phyloP scores from a whole-genome alignment of 2,113 vertebrate species.

The Rhizomys pruinosus region DNA sequence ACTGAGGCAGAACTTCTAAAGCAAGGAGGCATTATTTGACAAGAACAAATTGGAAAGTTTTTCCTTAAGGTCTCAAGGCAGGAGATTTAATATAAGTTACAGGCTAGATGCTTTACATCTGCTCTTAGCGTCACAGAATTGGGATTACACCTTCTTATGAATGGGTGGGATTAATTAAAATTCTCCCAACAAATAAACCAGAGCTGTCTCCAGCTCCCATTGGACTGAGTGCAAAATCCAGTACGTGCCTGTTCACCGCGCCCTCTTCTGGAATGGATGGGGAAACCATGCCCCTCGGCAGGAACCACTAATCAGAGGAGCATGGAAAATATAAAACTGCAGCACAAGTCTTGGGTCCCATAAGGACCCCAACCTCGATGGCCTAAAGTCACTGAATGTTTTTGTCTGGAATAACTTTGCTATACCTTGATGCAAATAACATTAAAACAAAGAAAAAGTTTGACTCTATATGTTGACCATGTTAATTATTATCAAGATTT shows the following conservation, averaged over 20 bases:
- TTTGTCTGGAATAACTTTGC: constrained; percentile 24
- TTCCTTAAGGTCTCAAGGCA: background rate
- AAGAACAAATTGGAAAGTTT: background rate
- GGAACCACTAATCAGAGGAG: background rate
- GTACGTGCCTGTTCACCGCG: too few species aligned
- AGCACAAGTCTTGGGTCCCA: background rate
- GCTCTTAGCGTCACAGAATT: background rate
- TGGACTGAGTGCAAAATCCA: background rate
- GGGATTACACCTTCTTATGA: background rate
- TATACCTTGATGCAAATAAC: background rate
- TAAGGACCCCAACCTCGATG: background rate
- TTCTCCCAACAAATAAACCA: background rate
- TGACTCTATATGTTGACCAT: background rate
- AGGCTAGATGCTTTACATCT: background rate
- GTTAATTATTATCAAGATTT: background rate
- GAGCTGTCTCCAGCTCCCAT: background rate
- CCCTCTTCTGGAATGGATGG: background rate
- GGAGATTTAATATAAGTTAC: constrained; percentile 5
- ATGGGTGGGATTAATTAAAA: background rate
- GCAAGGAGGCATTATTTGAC: background rate
- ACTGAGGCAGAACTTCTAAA: background rate
- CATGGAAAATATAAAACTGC: background rate
- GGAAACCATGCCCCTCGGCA: background rate
- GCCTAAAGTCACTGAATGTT: background rate
- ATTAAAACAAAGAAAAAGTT: background rate